A percentile compares a stretch with the other conserved stretches of the same genome.
Conservation (phyloP, 1,140 invertebrate species). For the Drosophila trapezifrons region DNA sequence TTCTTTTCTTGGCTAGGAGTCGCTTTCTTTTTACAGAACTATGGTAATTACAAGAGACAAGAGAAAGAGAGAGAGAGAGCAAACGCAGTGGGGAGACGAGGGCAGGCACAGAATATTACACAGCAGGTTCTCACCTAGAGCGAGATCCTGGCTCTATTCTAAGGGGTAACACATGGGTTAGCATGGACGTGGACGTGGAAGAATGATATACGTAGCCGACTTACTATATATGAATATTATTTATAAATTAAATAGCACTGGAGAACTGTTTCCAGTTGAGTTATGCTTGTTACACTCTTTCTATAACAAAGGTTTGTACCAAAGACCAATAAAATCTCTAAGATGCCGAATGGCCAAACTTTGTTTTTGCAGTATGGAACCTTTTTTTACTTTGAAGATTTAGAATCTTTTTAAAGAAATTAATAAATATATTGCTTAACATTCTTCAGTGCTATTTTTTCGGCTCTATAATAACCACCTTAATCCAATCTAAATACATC, state of each 20-base stretch:
- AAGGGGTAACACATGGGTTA: conserved; percentile 41
- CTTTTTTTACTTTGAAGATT: too few relatives aligned
- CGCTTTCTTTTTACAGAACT: conserved; percentile 44
- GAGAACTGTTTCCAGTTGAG: not conserved
- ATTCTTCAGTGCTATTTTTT: conserved; percentile 6
- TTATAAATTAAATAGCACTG: conserved; percentile 3
- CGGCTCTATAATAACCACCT: conserved; percentile 1
- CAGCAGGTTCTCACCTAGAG: conserved; percentile 17
- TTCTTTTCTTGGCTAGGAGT: conserved; percentile 35
- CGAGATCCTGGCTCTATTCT: conserved; percentile 35
- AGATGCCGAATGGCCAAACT: too few relatives aligned
- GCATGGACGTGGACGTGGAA: conserved; percentile 40
- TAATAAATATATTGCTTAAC: too few relatives aligned
- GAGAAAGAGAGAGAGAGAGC: conserved; percentile 22
- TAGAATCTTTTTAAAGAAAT: not conserved
- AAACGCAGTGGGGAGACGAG: conserved; percentile 26
- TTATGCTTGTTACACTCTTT: too few relatives aligned
- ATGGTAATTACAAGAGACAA: conserved; percentile 72
- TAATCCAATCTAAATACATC: conserved; percentile 3
- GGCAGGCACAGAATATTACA: conserved; percentile 22
- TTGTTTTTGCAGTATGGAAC: too few relatives aligned
- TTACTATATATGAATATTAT: conserved; percentile 15
- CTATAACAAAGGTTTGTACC: too few relatives aligned
- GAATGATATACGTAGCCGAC: conserved; percentile 40
- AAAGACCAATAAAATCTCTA: too few relatives aligned